phyloP scores from a whole-genome alignment of 2,113 vertebrate species.

The Chaetorhynchus papuensis region DNA sequence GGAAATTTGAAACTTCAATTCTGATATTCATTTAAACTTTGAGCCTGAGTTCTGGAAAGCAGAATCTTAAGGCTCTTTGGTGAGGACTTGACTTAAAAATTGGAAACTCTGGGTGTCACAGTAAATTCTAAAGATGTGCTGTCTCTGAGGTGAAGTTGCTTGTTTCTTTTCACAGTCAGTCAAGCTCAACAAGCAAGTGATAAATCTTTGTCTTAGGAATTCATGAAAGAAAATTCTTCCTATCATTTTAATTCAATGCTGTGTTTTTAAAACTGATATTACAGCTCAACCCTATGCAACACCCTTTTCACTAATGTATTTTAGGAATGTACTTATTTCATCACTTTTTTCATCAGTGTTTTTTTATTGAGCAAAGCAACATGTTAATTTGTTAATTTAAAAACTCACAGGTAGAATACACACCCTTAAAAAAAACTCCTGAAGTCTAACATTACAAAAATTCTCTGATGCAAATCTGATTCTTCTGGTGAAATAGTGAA shows the following conservation, averaged over 20 bases:
- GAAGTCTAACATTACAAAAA: neutral
- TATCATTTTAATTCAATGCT: neutral
- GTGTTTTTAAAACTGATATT: neutral
- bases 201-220: neutral
- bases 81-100: neutral
- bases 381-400: neutral
- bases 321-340: neutral
- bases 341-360: rapidly evolving
- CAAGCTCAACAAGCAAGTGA: neutral
- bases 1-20: neutral
- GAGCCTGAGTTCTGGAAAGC: neutral
- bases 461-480: neutral
- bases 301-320: neutral
- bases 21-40: neutral
- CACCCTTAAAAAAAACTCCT: neutral
- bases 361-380: neutral
- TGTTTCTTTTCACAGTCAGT: neutral
- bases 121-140: neutral
- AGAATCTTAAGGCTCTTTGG: neutral
- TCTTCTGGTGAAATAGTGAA: neutral
- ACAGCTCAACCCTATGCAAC: neutral
- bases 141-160: neutral
- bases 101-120: neutral
- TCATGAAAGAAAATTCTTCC: neutral
- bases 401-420: neutral